Evolutionary conservation across 2,797 vertebrate species (phyloP).

Genomic region (Rhadinocentrus ornatus): DNA sequence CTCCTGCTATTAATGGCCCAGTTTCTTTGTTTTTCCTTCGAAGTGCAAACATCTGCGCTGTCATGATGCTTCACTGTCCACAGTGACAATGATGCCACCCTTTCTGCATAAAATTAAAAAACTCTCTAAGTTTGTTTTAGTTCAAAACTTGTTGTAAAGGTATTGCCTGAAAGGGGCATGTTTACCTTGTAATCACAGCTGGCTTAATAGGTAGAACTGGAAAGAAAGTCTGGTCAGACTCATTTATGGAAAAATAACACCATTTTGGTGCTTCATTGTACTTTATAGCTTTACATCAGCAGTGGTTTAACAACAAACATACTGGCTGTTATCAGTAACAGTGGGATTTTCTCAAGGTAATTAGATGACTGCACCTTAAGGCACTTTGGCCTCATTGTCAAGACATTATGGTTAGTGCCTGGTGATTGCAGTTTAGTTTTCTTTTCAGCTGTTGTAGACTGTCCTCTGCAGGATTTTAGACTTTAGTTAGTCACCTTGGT

Average conservation of each 20-base stretch:
- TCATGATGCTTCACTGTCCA: not conserved
- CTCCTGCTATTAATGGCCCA: not conserved
- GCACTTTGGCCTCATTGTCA: constrained; percentile 9
- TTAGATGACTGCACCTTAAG: constrained; percentile 6
- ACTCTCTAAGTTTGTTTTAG: not conserved
- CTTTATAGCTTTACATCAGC: not conserved
- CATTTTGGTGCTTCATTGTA: not conserved
- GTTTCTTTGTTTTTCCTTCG: not conserved
- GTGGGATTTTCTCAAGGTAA: not conserved
- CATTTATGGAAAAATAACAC: not conserved
- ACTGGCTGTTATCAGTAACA: not conserved
- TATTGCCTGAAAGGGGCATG: not conserved
- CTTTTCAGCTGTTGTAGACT: constrained; percentile 13
- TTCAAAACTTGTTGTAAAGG: not conserved
- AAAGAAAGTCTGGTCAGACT: not conserved
- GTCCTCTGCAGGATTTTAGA: constrained; percentile 4
- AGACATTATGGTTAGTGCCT: not conserved
- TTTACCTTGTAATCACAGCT: not conserved
- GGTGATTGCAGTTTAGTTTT: constrained; percentile 14
- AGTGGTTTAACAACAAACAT: not conserved
- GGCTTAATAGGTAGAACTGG: not conserved
- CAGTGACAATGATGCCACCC: not conserved
- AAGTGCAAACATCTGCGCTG: not conserved
- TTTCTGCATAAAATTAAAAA: not conserved
- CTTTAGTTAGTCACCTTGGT: constrained; percentile 15